Percentiles rank a stretch among this genome's conserved stretches.
Evolutionary conservation across 2,888 invertebrate species (phyloP).

Genomic region (Sinohyriopsis cumingii): DNA sequence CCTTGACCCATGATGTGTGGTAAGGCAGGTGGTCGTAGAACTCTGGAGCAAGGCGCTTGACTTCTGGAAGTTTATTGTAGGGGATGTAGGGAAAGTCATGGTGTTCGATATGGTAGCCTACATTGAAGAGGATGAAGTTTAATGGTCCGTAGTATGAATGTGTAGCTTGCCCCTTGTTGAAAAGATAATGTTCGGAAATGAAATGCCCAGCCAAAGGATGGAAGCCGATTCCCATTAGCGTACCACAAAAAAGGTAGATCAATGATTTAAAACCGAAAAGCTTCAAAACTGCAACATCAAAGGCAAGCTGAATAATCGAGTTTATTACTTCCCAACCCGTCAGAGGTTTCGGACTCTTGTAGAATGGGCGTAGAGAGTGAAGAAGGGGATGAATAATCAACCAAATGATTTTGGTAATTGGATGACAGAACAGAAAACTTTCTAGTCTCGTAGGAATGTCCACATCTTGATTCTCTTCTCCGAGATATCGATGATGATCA

Average conservation of each 20-base stretch:
- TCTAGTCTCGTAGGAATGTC: constrained; percentile 71
- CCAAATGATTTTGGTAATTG: constrained; percentile 69
- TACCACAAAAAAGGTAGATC: constrained; percentile 64
- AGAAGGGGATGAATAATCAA: constrained; percentile 67
- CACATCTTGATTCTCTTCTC: constrained; percentile 69
- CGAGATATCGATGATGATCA: constrained; percentile 70
- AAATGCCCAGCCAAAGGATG: constrained; percentile 71
- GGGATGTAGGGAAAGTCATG: constrained; percentile 73
- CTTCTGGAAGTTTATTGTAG: constrained; percentile 65
- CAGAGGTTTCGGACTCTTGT: constrained; percentile 67
- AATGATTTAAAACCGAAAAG: constrained; percentile 63
- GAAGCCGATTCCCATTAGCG: constrained; percentile 66
- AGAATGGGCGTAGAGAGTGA: constrained; percentile 68
- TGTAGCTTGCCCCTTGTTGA: constrained; percentile 67
- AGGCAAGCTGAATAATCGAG: constrained; percentile 53
- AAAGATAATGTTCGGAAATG: constrained; percentile 71
- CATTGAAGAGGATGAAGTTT: constrained; percentile 70
- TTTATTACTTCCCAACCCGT: constrained; percentile 67
- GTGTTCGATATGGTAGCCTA: constrained; percentile 71
- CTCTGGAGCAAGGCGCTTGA: constrained; percentile 81
- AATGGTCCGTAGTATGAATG: constrained; percentile 71
- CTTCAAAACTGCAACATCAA: constrained; percentile 56
- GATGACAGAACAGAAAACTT: constrained; percentile 64
- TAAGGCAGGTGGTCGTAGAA: constrained; percentile 95
- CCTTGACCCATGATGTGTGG: constrained; percentile 93